Conservation (phyloP, 2,113 vertebrate genomes). For the Lethenteron reissneri region DNA sequence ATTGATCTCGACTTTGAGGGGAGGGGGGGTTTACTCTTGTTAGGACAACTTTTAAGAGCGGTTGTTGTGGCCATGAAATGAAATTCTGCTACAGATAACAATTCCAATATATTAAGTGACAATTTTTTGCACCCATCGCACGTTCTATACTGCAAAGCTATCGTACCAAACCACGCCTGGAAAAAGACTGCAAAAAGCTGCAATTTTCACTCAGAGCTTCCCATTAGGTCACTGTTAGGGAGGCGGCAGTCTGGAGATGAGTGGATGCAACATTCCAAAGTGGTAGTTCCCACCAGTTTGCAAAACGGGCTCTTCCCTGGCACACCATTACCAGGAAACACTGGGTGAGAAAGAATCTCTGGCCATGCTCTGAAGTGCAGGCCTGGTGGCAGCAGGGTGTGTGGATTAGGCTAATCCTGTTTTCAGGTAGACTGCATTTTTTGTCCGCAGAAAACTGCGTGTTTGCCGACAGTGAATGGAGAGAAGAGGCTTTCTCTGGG, state of each 20-base stretch:
- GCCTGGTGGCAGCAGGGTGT: background rate
- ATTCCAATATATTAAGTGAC: too few species aligned
- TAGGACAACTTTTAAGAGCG: too few species aligned
- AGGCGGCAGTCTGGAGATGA: background rate
- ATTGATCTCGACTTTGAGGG: too few species aligned
- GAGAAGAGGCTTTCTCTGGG: too few species aligned
- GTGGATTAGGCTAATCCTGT: slow-evolving; percentile 3
- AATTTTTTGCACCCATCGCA: too few species aligned
- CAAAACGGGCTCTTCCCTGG: background rate
- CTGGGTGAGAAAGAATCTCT: slow-evolving; percentile 2
- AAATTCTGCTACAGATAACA: too few species aligned
- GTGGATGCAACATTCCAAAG: background rate
- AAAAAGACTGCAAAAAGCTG: too few species aligned
- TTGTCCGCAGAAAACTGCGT: slow-evolving; percentile 1
- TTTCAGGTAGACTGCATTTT: slow-evolving; percentile 6
- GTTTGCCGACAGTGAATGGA: background rate
- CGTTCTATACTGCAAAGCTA: too few species aligned
- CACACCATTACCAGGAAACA: background rate
- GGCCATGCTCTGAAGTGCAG: slow-evolving; percentile 1
- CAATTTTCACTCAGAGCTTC: too few species aligned
- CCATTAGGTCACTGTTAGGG: slow-evolving; percentile 2
- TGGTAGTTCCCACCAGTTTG: background rate
- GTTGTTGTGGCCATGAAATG: too few species aligned
- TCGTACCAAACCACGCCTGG: too few species aligned
- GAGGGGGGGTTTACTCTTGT: too few species aligned